These are phyloP conservation scores for Sebastes fasciatus DNA, from an alignment of 2,113 vertebrate genomes.

Conservation along the genomic window DNA sequence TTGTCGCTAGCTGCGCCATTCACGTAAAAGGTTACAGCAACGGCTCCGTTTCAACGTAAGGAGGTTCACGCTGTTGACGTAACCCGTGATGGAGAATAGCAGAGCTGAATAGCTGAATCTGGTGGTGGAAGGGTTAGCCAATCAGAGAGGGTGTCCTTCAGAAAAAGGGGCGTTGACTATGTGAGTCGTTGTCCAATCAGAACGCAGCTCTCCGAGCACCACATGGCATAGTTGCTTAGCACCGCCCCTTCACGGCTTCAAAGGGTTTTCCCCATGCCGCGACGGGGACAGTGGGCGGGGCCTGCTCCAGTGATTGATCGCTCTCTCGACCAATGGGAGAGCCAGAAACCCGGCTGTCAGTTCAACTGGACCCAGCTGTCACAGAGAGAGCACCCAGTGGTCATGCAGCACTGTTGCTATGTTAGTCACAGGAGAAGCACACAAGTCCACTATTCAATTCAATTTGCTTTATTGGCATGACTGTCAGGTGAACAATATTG, in stretches of 20 bases:
- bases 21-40: conserved; percentile 61
- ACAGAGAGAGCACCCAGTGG: conserved; percentile 63
- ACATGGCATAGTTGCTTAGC: conserved; percentile 81
- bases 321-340: conserved; percentile 69
- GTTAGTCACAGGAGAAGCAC: conserved; percentile 57
- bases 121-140: conserved; percentile 71
- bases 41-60: neutral
- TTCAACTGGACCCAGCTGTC: conserved; percentile 66
- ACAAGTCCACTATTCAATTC: no score
- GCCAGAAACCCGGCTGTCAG: conserved; percentile 25
- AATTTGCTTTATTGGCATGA: no score
- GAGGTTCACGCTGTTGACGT: conserved; percentile 64
- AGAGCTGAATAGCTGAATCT: conserved; percentile 67
- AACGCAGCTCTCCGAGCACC: conserved; percentile 57
- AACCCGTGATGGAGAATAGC: conserved; percentile 70
- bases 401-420: conserved; percentile 80
- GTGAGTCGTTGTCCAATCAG: conserved; percentile 64
- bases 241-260: conserved; percentile 71
- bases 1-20: conserved; percentile 82
- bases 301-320: conserved; percentile 55
- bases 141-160: conserved; percentile 68
- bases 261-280: conserved; percentile 58
- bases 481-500: no score
- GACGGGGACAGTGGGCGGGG: conserved; percentile 67
- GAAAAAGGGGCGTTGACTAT: conserved; percentile 66